Evolutionary conservation across 2,113 vertebrate species (phyloP).

Genomic region (Ursus arctos): DNA sequence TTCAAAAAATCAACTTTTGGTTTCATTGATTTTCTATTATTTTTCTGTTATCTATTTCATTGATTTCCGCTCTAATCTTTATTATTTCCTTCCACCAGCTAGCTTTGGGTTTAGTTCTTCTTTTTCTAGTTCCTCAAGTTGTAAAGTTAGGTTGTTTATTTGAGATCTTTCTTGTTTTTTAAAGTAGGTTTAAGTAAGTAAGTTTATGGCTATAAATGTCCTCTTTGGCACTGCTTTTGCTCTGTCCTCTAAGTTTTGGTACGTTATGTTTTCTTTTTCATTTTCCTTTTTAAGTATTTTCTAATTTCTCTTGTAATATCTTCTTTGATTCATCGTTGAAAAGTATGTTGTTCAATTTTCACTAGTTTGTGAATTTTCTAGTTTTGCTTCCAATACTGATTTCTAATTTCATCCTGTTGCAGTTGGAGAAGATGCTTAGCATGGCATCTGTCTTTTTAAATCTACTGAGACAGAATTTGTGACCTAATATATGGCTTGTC

Average conservation of each 20-base stretch:
- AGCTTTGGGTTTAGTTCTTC: not conserved
- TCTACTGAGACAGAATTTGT: not conserved
- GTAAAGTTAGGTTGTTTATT: too few species aligned
- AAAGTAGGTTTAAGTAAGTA: too few species aligned
- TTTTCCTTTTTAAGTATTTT: not conserved
- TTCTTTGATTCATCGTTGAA: not conserved
- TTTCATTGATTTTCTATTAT: not conserved
- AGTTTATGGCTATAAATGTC: too few species aligned
- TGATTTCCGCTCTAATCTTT: not conserved
- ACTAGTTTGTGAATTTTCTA: not conserved
- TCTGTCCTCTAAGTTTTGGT: not conserved
- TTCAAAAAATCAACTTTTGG: not conserved
- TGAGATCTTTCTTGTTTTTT: too few species aligned
- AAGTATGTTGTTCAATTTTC: not conserved
- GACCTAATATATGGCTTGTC: not conserved
- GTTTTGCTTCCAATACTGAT: not conserved
- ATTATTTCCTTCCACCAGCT: not conserved
- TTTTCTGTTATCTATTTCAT: not conserved
- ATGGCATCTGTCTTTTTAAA: not conserved
- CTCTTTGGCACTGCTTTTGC: not conserved
- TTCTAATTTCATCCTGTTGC: not conserved
- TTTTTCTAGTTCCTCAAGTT: not conserved
- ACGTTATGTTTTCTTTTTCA: not conserved
- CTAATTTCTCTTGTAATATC: not conserved
- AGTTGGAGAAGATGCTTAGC: not conserved